Percentiles rank a stretch among this genome's conserved stretches.
Evolutionary conservation across 2,113 vertebrate species (phyloP).

Genomic region (Paramormyrops kingsleyae): DNA sequence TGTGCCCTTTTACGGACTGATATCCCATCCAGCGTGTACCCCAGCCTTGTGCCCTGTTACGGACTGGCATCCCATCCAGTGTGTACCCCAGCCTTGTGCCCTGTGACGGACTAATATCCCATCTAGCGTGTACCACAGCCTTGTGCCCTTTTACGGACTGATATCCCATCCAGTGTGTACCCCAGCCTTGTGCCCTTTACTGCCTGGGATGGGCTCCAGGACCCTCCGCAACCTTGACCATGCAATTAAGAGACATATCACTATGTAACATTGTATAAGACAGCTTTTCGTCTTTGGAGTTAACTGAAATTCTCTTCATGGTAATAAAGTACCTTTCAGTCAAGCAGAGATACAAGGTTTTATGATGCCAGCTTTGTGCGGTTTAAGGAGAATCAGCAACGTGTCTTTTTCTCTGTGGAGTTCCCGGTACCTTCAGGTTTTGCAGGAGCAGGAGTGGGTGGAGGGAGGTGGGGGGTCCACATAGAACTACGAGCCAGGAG

Average conservation of each 20-base stretch:
- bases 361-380: constrained; percentile 7
- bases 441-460: background rate
- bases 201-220: background rate
- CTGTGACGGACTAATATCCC: background rate
- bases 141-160: background rate
- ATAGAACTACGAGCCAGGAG: background rate
- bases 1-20: background rate
- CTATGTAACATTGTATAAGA: background rate
- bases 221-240: background rate
- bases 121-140: background rate
- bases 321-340: background rate
- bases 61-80: background rate
- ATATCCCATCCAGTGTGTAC: background rate
- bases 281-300: background rate
- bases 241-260: background rate
- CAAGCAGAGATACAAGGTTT: background rate
- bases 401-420: background rate
- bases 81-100: background rate
- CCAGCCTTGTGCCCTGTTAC: background rate
- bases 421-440: background rate
- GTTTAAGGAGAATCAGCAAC: constrained; percentile 1
- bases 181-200: background rate
- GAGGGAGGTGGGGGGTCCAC: background rate
- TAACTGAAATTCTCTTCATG: background rate
- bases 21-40: background rate